These are phyloP conservation scores for Eumeta japonica DNA, from an alignment of 1,140 invertebrate genomes.

Conservation along the genomic window DNA sequence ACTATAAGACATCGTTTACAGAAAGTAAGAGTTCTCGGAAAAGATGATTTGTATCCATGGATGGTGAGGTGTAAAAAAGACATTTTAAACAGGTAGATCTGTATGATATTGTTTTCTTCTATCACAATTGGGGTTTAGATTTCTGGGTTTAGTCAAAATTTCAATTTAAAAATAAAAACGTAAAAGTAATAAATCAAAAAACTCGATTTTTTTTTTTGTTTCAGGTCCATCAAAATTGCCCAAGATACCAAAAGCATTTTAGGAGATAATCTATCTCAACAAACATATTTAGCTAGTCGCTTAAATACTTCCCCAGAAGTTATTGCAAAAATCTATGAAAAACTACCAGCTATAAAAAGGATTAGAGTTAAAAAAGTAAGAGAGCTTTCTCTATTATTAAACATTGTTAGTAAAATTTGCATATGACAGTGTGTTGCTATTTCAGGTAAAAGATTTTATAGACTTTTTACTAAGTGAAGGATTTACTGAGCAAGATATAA, in stretches of 20 bases:
- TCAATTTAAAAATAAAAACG: too few relatives aligned
- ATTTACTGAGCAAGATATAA: conserved; percentile 40
- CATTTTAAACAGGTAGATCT: conserved; percentile 37
- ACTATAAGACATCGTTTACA: conserved; percentile 35
- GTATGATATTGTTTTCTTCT: conserved; percentile 6
- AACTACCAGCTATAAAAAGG: conserved; percentile 36
- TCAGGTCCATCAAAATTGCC: conserved; percentile 35
- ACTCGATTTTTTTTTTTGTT: conserved; percentile 15
- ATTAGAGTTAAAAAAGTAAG: conserved; percentile 42
- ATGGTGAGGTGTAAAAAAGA: conserved; percentile 50
- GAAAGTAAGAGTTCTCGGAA: conserved; percentile 31
- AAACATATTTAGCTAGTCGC: conserved; percentile 41
- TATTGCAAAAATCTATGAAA: conserved; percentile 39
- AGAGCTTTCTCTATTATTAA: conserved; percentile 8
- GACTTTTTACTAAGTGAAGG: conserved; percentile 46
- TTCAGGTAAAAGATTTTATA: conserved; percentile 45
- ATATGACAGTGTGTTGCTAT: conserved; percentile 17
- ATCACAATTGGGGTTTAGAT: too few relatives aligned
- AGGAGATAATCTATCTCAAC: conserved; percentile 35
- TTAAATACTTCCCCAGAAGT: conserved; percentile 33
- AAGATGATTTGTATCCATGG: conserved; percentile 43
- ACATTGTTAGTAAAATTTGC: conserved; percentile 4
- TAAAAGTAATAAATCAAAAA: too few relatives aligned
- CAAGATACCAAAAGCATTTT: conserved; percentile 43
- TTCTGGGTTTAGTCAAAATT: too few relatives aligned